phyloP scores from a whole-genome alignment of 1,140 invertebrate species.

The Branchinecta lynchi region DNA sequence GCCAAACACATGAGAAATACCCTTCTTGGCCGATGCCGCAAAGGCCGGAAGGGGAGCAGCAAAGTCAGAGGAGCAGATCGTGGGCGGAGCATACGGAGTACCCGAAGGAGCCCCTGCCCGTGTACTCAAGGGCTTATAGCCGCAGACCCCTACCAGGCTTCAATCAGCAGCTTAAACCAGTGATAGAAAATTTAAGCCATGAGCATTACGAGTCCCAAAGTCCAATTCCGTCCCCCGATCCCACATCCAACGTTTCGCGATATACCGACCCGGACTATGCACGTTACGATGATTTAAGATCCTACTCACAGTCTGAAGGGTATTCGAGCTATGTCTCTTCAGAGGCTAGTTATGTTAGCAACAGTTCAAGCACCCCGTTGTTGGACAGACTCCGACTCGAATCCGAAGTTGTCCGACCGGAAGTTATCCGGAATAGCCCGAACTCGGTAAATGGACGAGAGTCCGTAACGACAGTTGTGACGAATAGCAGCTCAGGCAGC shows the following conservation, averaged over 20 bases:
- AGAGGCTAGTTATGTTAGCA: conserved; percentile 47
- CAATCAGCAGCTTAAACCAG: conserved; percentile 51
- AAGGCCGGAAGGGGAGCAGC: conserved; percentile 16
- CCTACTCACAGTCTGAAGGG: conserved; percentile 61
- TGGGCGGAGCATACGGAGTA: conserved; percentile 59
- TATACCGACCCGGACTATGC: conserved; percentile 52
- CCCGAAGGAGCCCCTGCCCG: conserved; percentile 47
- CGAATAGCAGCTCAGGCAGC: conserved; percentile 39
- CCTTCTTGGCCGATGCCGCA: conserved; percentile 53
- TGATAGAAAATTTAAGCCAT: conserved; percentile 43
- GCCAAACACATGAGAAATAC: conserved; percentile 60
- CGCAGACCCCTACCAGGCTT: conserved; percentile 45
- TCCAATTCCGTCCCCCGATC: conserved; percentile 17
- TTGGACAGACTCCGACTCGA: conserved; percentile 43
- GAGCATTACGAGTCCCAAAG: background rate
- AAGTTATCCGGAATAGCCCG: conserved; percentile 1
- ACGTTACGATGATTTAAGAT: conserved; percentile 41
- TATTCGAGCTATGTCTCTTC: conserved; percentile 67
- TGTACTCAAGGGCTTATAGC: conserved; percentile 47
- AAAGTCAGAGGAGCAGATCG: conserved; percentile 39
- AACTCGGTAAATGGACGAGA: conserved; percentile 38
- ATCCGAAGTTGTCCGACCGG: conserved; percentile 24
- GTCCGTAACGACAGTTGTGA: conserved; percentile 43
- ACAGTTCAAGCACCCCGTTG: conserved; percentile 49
- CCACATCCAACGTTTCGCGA: conserved; percentile 35